Evolutionary conservation across 2,888 invertebrate genomes (phyloP).

Genomic region (Homarus gammarus): DNA sequence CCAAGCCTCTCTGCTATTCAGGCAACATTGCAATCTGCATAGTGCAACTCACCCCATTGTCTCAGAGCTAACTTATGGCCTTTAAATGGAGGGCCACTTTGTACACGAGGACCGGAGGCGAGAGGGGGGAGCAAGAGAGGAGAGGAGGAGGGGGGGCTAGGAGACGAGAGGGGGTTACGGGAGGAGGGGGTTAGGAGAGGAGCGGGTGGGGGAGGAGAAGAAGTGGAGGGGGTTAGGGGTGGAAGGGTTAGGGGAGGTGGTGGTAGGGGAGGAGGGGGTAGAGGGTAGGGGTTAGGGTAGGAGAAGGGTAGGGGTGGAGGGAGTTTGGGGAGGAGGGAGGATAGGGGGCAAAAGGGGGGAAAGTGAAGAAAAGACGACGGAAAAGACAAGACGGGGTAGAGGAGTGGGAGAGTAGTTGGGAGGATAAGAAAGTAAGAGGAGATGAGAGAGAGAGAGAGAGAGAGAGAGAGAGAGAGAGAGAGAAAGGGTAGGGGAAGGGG

Average conservation of each 20-base stretch:
- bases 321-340: background rate
- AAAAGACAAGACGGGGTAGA: no score
- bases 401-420: no score
- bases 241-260: background rate
- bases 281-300: background rate
- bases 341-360: background rate
- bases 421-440: no score
- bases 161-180: background rate
- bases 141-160: background rate
- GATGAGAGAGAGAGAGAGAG: no score
- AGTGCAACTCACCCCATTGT: slow-evolving; percentile 68
- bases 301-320: background rate
- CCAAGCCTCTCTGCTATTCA: slow-evolving; percentile 41
- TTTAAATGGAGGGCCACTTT: slow-evolving; percentile 38
- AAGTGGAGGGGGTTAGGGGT: background rate
- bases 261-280: background rate
- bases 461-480: no score
- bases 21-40: slow-evolving; percentile 63
- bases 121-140: background rate
- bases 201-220: background rate
- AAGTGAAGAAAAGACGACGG: no score
- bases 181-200: background rate
- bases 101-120: slow-evolving; percentile 16
- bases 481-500: background rate
- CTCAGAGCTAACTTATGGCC: slow-evolving; percentile 57